A percentile compares a stretch with the other conserved stretches of the same genome.
These are phyloP conservation scores for Stichopus horrens DNA, from an alignment of 53 echinoderm and acorn worm genomes.

Conservation along the genomic window DNA sequence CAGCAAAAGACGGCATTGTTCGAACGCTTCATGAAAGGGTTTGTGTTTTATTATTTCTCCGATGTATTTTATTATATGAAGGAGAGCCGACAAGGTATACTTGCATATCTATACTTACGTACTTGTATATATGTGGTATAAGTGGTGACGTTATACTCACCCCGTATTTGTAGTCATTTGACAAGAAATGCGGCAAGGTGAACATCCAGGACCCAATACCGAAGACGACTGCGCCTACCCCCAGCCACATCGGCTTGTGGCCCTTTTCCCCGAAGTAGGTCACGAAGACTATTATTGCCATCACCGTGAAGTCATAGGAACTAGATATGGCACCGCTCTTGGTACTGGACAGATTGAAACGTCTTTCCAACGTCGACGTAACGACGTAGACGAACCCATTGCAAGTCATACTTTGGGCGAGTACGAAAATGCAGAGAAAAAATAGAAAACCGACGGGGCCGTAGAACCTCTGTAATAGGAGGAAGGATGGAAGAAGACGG, in stretches of 20 bases:
- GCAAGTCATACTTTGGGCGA: constrained; percentile 88
- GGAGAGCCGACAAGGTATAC: too few relatives aligned
- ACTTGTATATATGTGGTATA: too few relatives aligned
- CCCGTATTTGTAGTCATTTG: constrained; percentile 57
- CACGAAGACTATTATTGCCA: constrained; percentile 79
- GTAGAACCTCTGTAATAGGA: constrained; percentile 64
- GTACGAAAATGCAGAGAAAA: constrained; percentile 74
- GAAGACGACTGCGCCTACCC: constrained; percentile 75
- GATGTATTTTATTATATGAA: too few relatives aligned
- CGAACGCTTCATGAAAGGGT: too few relatives aligned
- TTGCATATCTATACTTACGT: too few relatives aligned
- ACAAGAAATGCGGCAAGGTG: constrained; percentile 79
- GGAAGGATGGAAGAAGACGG: not conserved
- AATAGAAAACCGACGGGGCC: constrained; percentile 71
- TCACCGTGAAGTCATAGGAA: constrained; percentile 88
- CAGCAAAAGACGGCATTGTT: too few relatives aligned
- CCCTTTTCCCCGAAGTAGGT: constrained; percentile 90
- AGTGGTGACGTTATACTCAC: constrained; percentile 14
- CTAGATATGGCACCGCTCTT: constrained; percentile 87
- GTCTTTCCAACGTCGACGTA: constrained; percentile 83
- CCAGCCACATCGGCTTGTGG: constrained; percentile 88
- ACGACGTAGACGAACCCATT: constrained; percentile 93
- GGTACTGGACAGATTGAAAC: constrained; percentile 85
- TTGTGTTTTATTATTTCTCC: too few relatives aligned
- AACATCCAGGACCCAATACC: constrained; percentile 75